Evolutionary conservation across 2,797 vertebrate genomes (phyloP).

Genomic region (Phoebastria nigripes): DNA sequence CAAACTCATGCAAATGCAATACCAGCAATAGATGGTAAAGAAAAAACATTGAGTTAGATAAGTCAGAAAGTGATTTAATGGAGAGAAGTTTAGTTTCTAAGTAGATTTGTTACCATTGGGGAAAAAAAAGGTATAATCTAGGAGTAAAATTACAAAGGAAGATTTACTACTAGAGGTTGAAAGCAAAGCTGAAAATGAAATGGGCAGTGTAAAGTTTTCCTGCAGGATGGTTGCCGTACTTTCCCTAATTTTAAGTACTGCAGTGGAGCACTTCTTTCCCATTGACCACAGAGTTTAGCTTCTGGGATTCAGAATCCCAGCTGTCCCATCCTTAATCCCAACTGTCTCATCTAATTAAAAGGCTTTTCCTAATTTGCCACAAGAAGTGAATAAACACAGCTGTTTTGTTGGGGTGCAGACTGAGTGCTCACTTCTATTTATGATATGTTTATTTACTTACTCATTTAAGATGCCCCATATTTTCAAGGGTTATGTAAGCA

Average conservation of each 20-base stretch:
- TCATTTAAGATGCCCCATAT: neutral
- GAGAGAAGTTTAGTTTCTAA: neutral
- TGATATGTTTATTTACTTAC: neutral
- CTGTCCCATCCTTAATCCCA: neutral
- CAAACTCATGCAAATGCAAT: neutral
- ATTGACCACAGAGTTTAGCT: neutral
- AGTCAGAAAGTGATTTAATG: neutral
- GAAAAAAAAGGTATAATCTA: neutral
- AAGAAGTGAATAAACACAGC: neutral
- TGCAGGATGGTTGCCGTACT: neutral
- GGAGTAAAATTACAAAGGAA: neutral
- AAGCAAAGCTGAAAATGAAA: neutral
- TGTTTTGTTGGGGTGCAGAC: neutral
- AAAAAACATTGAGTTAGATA: neutral
- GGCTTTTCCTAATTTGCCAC: neutral
- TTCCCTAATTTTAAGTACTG: neutral
- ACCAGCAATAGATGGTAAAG: neutral
- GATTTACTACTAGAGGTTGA: neutral
- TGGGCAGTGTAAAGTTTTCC: neutral
- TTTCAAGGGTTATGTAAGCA: neutral
- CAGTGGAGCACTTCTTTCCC: neutral
- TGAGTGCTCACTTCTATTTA: neutral
- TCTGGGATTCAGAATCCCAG: neutral
- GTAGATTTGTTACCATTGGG: neutral
- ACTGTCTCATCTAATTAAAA: neutral